Evolutionary conservation across 1,140 invertebrate species (phyloP), one percentile per base, ranked within the genome.

Genomic region (Nixonia krombeini): DNA sequence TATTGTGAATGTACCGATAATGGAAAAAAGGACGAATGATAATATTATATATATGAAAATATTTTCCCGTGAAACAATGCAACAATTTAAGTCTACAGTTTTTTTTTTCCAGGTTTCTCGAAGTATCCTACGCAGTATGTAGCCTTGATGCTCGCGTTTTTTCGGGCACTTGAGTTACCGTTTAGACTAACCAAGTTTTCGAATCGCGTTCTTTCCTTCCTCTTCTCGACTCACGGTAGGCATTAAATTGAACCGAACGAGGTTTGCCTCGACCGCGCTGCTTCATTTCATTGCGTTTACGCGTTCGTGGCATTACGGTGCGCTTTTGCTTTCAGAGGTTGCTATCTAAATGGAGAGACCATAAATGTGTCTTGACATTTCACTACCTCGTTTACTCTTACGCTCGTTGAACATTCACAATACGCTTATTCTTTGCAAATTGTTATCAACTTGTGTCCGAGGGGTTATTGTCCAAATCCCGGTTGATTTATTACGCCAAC

Each of bases 311-410:
- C 52, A 28, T 59, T 57, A 37, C 28, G 26, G 38, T 41, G 46
- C 40, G 42, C 42, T 49, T 58, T 59, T 61, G 63, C 63, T 52
- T 45, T 53, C 49, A 29, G 35, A 26, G 12, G 35, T 52, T 53
- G 50, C 42, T 46, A 42, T 29, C 12, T 57, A 26, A 62, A 68
- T 53, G 28, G 64, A 12, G 18, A 26, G 57, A 33, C 49, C 64
- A 56, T 61, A 61, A 67, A 67, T 37, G 41, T 7, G 51, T 33
- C 49, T 59, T 50, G 55, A 53, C 63, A 37, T 45, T 40, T n/a
- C n/a, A n/a, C n/a, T 56, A 10, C 42, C 61, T 44, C 37, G 31
- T 16, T 46, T 8, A 42, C 40, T 38, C 4, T 29, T 18, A 38
- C 16, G 35, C 15, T 7, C 3, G 15, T 6, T 38, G 3, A 7